phyloP scores from a whole-genome alignment of 2,113 vertebrate genomes.

The Dipodomys spectabilis region DNA sequence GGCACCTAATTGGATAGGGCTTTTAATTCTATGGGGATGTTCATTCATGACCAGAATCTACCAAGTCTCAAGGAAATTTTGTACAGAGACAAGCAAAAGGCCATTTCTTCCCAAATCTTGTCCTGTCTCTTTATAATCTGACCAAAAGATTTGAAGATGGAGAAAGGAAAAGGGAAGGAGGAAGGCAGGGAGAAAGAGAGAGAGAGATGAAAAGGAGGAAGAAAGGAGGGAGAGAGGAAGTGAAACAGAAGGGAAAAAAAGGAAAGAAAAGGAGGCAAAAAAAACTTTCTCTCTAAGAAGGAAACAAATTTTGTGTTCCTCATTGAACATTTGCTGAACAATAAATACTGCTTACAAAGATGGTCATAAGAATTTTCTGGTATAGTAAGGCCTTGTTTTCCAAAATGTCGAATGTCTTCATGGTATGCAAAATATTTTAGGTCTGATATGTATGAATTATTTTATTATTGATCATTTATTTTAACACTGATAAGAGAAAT shows the following conservation, averaged over 20 bases:
- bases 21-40: neutral
- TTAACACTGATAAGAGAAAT: slow-evolving; percentile 13
- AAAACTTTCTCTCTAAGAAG: neutral
- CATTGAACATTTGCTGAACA: neutral
- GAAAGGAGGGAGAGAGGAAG: too few relatives aligned
- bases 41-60: neutral
- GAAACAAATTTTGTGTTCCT: neutral
- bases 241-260: accelerated
- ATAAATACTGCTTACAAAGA: neutral
- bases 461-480: neutral
- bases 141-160: neutral
- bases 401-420: neutral
- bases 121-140: too few relatives aligned
- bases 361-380: neutral
- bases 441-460: neutral
- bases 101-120: neutral
- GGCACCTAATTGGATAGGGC: neutral
- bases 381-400: neutral
- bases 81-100: neutral
- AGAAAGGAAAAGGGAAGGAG: neutral
- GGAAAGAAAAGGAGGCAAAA: neutral
- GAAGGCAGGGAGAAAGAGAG: too few relatives aligned
- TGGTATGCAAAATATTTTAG: neutral
- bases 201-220: neutral
- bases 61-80: neutral